Evolutionary conservation across 92 coral and sea anemone genomes (phyloP), one percentile per base, ranked within the genome.

Genomic region (Epizoanthus scotinus): DNA sequence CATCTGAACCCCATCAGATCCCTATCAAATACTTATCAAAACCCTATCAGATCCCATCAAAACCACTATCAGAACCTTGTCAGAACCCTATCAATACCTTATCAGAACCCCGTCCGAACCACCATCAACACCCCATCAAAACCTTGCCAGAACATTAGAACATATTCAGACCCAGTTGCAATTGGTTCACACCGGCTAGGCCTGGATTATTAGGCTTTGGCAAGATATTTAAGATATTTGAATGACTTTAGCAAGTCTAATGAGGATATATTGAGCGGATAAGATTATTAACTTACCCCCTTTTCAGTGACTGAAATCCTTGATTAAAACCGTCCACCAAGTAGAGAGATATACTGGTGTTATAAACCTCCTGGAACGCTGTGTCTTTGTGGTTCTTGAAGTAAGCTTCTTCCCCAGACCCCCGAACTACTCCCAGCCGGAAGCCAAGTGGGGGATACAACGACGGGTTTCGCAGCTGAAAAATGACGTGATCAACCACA

Each of bases 401-500:
- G 87, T 83, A 93, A 64, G 85, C 87, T 68, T 93, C 94, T 72
- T 86, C 92, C 3, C 86, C 65, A 20, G 89, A 86, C 5, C 95
- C 93, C 2, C 81, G 68, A 3, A 73, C 87, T 38, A 91, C 81
- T n/a, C 98, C 98, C 49, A 93, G 83, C 77, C 87, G 89, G 28
- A 91, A 89, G 2, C 90, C 92, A 55, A 71, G 52, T 2, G 94
- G 94, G 13, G 93, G 93, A 27, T 64, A 78, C 0, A 83, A 78
- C 20, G 86, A 85, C 31, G 87, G 87, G 54, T 85, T 68, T 10
- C 69, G 61, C 18, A 85, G 81, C 91, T 91, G 79, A 20, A 13
- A 8, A 59, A 36, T 19, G 21, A 44, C 12, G 47, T 61, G 66
- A 17, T 63, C 18, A 62, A 77, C 26, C 26, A 67, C 36, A 57